Evolutionary conservation across 2,797 vertebrate species (phyloP), one percentile per base, ranked within the genome.

Genomic region (Sebastes alutus): DNA sequence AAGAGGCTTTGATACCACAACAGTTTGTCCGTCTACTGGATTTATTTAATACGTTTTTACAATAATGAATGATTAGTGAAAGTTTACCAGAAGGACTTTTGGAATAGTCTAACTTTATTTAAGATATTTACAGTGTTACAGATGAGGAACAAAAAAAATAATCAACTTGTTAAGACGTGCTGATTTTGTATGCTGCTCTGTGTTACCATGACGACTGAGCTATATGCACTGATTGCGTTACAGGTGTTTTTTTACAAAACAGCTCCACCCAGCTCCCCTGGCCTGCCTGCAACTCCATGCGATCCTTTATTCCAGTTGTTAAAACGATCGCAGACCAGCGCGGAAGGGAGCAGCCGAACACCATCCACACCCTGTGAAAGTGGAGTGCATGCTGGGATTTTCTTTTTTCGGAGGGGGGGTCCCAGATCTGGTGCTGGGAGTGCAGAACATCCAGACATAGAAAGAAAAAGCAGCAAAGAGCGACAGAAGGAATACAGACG

Each of bases 1-100:
- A 96, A 96, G 89, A 91, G 75, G 82, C 92, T 96, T 95, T 95
- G 88, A 95, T 94, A 94, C 84, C 74, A 88, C 46, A 65, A 59
- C 13, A 25, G 3, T 29, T 29, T 29, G 65, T 60, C 55, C 64
- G 89, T 89, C 76, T 81, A 78, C 69, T 85, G 79, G 52, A 22
- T 92, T 90, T 91, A 87, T 86, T 92, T 80, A 32, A 55, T 4
- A 25, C 63, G 6, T 78, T 78, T 86, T 76, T 71, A 89, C 80
- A 87, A 71, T 67, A 52, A 80, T 81, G 81, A 82, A 68, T 30
- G 67, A 84, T 81, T 89, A 86, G 79, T 91, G 61, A 76, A 16
- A 49, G 16, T 27, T 6, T 65, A 72, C 65, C 70, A 78, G 71
- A 61, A 52, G 20, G 38, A 84, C 64, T 29, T 70, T 82, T 71